phyloP scores from a whole-genome alignment of 2,113 vertebrate genomes.

The Fregata magnificens region DNA sequence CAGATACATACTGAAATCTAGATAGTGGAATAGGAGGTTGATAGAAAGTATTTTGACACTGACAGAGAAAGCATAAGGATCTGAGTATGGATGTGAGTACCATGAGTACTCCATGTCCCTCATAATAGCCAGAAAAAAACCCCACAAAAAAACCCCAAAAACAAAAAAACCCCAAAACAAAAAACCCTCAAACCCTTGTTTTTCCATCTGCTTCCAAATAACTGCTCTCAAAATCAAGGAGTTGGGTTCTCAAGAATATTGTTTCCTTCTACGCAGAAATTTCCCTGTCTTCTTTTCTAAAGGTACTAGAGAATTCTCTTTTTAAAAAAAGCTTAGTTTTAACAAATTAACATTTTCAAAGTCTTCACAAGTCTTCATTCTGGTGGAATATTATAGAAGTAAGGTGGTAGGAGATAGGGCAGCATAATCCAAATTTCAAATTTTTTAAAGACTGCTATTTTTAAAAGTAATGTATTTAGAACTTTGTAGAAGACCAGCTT shows the following conservation, averaged over 20 bases:
- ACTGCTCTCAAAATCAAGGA: neutral
- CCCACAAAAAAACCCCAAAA: too few species aligned
- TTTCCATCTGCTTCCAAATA: neutral
- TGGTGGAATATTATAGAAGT: neutral
- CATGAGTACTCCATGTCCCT: neutral
- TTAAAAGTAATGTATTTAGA: neutral
- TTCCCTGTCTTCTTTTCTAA: neutral
- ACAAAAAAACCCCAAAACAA: neutral
- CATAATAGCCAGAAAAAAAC: neutral
- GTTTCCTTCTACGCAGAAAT: neutral
- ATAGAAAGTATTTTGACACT: neutral
- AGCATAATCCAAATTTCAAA: neutral
- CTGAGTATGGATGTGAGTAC: neutral
- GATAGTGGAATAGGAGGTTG: neutral
- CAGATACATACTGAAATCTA: neutral
- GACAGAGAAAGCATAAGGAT: neutral
- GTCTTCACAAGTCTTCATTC: neutral
- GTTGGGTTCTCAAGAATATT: neutral
- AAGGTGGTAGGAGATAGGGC: neutral
- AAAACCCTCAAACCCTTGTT: rapidly evolving
- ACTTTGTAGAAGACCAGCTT: neutral
- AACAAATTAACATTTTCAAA: neutral
- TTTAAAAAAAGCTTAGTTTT: neutral
- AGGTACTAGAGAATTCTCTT: neutral
- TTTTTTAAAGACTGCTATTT: neutral